Conservation (phyloP, 2,888 invertebrate species). For the Sipha maydis region DNA sequence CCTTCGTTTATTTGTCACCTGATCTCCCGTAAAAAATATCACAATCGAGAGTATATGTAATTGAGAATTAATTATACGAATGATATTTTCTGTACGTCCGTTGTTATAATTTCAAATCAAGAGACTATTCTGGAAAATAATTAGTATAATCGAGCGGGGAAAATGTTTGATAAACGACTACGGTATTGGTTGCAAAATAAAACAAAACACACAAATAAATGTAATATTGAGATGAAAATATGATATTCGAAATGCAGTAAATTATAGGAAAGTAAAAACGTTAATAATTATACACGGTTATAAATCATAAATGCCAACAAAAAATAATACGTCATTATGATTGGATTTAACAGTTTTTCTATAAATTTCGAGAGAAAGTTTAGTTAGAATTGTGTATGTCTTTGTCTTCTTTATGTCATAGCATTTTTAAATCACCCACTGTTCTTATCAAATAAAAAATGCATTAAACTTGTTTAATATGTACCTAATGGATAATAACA, state of each 20-base stretch:
- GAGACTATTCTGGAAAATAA: no score
- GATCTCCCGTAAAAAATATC: no score
- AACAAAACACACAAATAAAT: background rate
- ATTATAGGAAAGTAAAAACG: conserved; percentile 3
- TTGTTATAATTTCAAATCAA: no score
- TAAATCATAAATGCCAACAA: conserved; percentile 16
- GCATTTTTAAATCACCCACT: no score
- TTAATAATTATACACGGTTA: conserved; percentile 25
- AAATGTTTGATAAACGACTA: background rate
- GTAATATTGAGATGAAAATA: background rate
- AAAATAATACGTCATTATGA: background rate
- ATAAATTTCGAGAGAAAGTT: background rate
- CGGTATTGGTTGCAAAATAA: no score
- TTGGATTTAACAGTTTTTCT: background rate
- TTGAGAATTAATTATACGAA: no score
- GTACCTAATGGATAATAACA: no score
- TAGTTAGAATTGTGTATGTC: background rate
- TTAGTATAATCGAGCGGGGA: background rate
- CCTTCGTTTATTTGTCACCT: background rate
- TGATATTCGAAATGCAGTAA: background rate
- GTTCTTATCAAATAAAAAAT: no score
- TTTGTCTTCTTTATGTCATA: no score
- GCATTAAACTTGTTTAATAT: no score
- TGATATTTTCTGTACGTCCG: no score
- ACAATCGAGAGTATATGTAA: no score